A percentile compares a stretch with the other conserved stretches of the same genome.
Conservation (phyloP, 2,888 invertebrate genomes). For the Meta bourneti region DNA sequence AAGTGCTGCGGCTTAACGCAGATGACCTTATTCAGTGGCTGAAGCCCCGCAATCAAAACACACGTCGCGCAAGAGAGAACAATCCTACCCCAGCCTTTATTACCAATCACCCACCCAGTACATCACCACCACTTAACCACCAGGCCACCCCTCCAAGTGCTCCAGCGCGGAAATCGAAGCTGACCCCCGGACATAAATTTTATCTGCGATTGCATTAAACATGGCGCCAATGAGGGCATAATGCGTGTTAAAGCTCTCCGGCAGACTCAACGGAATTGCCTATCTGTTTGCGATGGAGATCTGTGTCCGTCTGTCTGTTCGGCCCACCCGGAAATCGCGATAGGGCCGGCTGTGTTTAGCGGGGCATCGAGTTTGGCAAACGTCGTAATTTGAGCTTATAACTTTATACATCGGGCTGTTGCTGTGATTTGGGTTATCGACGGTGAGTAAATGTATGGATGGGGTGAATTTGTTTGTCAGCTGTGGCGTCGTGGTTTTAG, state of each 20-base stretch:
- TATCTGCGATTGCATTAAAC: slow-evolving; percentile 14
- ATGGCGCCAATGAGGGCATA: slow-evolving; percentile 21
- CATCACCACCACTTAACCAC: slow-evolving; percentile 4
- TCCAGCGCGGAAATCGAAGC: background rate
- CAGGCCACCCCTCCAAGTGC: background rate
- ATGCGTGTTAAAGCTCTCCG: slow-evolving; percentile 11
- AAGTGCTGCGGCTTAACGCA: too few relatives aligned
- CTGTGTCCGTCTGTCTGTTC: background rate
- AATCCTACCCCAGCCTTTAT: background rate
- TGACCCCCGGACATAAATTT: slow-evolving; percentile 31
- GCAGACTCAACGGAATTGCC: background rate
- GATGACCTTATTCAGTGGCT: too few relatives aligned
- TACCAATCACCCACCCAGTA: background rate
- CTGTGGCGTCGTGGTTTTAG: too few relatives aligned
- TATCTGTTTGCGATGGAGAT: slow-evolving; percentile 7
- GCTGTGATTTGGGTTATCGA: background rate
- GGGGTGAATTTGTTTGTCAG: too few relatives aligned
- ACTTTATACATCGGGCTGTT: slow-evolving; percentile 19
- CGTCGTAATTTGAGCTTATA: background rate
- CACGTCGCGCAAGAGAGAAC: background rate
- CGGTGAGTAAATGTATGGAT: background rate
- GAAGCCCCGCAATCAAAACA: too few relatives aligned
- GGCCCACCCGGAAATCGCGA: too few relatives aligned
- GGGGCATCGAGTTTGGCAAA: background rate
- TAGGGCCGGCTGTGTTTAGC: background rate